Percentiles rank a stretch among this genome's conserved stretches.
phyloP scores from a whole-genome alignment of 2,797 vertebrate species.

The Thamnophis elegans region DNA sequence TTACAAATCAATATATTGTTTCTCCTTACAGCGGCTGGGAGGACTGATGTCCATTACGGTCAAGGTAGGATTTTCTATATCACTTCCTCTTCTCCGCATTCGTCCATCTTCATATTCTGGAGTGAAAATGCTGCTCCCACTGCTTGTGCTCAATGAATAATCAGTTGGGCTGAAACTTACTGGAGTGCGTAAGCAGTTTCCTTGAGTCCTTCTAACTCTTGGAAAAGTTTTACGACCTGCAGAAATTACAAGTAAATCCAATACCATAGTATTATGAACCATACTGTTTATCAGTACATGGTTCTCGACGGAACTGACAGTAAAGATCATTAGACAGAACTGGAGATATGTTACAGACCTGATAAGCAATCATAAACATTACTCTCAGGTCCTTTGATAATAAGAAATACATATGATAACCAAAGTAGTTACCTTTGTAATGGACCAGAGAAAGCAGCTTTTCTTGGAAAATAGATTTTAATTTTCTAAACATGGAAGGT shows the following conservation, averaged over 20 bases:
- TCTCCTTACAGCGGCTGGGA: constrained; percentile 92
- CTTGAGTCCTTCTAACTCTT: constrained; percentile 91
- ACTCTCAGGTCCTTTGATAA: background rate
- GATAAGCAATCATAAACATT: background rate
- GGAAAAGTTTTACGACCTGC: constrained; percentile 97
- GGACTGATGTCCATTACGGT: constrained; percentile 98
- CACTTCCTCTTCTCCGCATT: constrained; percentile 86
- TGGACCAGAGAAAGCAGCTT: background rate
- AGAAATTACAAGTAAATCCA: background rate
- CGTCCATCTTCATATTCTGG: constrained; percentile 90
- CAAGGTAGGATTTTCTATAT: constrained; percentile 90
- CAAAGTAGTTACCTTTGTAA: background rate
- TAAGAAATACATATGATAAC: fast-evolving
- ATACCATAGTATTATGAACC: background rate
- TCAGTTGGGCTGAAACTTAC: constrained; percentile 96
- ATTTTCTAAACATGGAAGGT: background rate
- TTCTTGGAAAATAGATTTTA: background rate
- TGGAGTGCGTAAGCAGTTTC: constrained; percentile 89
- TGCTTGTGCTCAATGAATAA: constrained; percentile 92
- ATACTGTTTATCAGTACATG: background rate
- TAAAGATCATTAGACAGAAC: fast-evolving
- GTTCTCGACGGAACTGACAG: background rate
- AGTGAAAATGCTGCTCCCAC: constrained; percentile 93
- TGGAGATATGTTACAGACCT: background rate
- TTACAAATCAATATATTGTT: background rate